phyloP scores from a whole-genome alignment of 2,888 invertebrate genomes.

The Drosophila leonis region DNA sequence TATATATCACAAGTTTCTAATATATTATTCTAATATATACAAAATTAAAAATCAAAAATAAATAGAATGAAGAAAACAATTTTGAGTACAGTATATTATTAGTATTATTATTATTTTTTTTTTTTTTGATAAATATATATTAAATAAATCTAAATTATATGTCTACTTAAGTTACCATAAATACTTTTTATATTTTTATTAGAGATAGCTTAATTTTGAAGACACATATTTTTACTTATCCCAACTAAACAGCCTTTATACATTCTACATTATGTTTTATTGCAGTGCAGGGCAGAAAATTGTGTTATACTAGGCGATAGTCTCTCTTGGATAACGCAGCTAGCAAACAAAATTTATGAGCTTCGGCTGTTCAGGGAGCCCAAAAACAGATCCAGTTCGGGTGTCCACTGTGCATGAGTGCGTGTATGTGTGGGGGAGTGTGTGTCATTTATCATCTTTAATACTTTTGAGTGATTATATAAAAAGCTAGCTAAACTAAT shows the following conservation, averaged over 20 bases:
- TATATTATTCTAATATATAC: no score
- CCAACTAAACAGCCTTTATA: background rate
- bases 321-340: slow-evolving; percentile 8
- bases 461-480: slow-evolving; percentile 74
- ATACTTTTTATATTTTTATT: background rate
- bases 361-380: slow-evolving; percentile 7
- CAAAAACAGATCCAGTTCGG: slow-evolving; percentile 9
- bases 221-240: background rate
- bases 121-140: background rate
- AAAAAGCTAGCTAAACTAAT: slow-evolving; percentile 61
- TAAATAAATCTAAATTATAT: background rate
- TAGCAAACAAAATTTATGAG: slow-evolving; percentile 31
- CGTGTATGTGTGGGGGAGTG: slow-evolving; percentile 12
- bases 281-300: slow-evolving; percentile 16
- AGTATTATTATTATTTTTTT: no score
- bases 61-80: no score
- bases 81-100: no score
- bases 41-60: no score
- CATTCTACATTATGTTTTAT: slow-evolving; percentile 7
- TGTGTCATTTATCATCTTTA: slow-evolving; percentile 71
- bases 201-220: background rate
- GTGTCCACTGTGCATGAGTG: slow-evolving; percentile 14
- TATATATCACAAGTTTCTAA: no score
- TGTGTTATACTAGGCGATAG: background rate
- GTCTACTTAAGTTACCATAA: background rate